phyloP scores from a whole-genome alignment of 2,113 vertebrate species.

The Aythya baeri region DNA sequence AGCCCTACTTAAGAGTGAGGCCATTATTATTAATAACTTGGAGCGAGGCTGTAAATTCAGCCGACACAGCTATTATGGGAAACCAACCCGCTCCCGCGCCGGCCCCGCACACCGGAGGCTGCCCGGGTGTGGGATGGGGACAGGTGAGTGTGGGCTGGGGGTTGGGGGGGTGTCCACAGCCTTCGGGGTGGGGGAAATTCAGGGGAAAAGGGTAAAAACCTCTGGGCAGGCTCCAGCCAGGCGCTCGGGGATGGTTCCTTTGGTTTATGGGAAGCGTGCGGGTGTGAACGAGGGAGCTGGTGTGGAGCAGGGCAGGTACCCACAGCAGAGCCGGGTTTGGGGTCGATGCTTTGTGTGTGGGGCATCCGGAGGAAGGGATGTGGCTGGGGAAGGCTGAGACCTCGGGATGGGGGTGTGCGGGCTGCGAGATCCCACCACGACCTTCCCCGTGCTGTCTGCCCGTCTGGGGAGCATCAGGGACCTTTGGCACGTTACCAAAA shows the following conservation, averaged over 20 bases:
- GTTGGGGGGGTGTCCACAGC: not conserved
- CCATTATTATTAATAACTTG: constrained; percentile 61
- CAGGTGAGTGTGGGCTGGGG: not conserved
- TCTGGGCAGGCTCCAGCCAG: not conserved
- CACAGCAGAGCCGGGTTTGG: too few relatives aligned
- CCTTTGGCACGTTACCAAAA: not conserved
- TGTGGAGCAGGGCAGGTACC: too few relatives aligned
- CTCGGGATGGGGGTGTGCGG: not conserved
- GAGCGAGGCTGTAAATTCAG: constrained; percentile 52
- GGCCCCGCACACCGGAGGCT: not conserved
- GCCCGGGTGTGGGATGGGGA: not conserved
- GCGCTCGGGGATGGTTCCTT: not conserved
- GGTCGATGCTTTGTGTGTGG: too few relatives aligned
- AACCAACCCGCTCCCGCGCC: not conserved
- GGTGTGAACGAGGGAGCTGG: not conserved
- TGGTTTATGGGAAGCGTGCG: not conserved
- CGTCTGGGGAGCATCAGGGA: not conserved
- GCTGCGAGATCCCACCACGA: accelerated
- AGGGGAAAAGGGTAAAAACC: not conserved
- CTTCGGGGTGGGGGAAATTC: accelerated
- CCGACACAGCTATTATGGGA: constrained; percentile 5
- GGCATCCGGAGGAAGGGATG: not conserved
- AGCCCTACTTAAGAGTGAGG: constrained; percentile 43
- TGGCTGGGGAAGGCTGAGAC: not conserved
- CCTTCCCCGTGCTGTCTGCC: not conserved